phyloP scores from a whole-genome alignment of 1,140 invertebrate genomes.

The Eurosta solidaginis region DNA sequence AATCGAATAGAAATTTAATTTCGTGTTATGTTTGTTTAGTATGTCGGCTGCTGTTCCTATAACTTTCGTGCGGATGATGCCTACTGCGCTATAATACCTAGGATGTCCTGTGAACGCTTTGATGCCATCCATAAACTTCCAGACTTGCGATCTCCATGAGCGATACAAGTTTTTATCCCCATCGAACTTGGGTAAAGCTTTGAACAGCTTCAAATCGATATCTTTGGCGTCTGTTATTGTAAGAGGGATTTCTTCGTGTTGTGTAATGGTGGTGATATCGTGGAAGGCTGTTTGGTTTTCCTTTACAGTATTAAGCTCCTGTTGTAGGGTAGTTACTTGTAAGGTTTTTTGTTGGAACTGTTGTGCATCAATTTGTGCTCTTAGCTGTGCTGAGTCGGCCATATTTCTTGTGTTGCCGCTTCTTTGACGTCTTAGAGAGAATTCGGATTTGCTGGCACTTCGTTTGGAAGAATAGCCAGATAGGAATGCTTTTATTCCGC shows the following conservation, averaged over 20 bases:
- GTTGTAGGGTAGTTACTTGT: not conserved
- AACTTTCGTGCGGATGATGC: not conserved
- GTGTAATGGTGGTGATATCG: not conserved
- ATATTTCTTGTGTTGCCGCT: not conserved
- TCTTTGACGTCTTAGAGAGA: not conserved
- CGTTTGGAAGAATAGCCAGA: not conserved
- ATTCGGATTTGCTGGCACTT: not conserved
- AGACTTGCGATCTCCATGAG: no score
- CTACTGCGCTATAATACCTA: no score
- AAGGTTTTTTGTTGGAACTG: not conserved
- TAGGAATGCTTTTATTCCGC: not conserved
- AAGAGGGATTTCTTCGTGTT: not conserved
- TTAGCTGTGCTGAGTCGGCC: not conserved
- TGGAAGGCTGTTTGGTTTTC: no score
- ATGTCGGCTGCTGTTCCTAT: not conserved
- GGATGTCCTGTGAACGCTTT: no score
- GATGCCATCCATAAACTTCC: no score
- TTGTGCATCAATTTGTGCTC: not conserved
- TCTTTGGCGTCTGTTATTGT: not conserved
- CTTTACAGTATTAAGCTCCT: not conserved
- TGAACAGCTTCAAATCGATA: no score
- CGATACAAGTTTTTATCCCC: no score
- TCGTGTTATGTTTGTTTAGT: not conserved
- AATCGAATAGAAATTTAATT: no score
- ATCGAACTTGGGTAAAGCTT: no score